Evolutionary conservation across 2,797 vertebrate species (phyloP).

Genomic region (Neosilurus mollespiculum): DNA sequence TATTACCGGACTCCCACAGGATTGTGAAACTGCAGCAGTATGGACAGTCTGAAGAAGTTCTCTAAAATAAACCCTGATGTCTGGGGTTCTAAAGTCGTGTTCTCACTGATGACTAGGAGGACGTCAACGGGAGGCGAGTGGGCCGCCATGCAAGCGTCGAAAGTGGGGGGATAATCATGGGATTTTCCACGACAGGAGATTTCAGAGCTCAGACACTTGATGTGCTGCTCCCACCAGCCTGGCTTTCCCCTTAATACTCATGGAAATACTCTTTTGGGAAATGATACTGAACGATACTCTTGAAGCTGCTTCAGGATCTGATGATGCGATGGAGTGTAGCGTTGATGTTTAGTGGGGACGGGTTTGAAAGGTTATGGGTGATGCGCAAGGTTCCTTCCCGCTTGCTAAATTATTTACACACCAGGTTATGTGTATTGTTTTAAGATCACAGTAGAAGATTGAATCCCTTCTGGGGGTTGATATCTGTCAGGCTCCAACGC

Average conservation of each 20-base stretch:
- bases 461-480: no score
- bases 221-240: neutral
- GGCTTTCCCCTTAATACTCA: neutral
- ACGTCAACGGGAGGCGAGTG: neutral
- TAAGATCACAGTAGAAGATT: no score
- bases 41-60: neutral
- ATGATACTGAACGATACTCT: no score
- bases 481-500: no score
- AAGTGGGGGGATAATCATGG: neutral
- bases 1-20: constrained; percentile 4
- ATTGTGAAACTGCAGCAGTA: neutral
- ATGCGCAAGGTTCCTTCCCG: no score
- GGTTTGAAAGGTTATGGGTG: no score
- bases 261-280: neutral
- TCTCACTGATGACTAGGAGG: neutral
- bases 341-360: neutral
- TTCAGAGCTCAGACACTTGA: neutral
- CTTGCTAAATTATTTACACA: no score
- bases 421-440: no score
- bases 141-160: neutral
- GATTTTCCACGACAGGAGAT: neutral
- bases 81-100: neutral
- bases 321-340: neutral
- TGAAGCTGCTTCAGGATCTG: no score
- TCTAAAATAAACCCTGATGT: neutral